phyloP scores from a whole-genome alignment of 1,140 invertebrate species.

The Zaprionus kolodkinae region DNA sequence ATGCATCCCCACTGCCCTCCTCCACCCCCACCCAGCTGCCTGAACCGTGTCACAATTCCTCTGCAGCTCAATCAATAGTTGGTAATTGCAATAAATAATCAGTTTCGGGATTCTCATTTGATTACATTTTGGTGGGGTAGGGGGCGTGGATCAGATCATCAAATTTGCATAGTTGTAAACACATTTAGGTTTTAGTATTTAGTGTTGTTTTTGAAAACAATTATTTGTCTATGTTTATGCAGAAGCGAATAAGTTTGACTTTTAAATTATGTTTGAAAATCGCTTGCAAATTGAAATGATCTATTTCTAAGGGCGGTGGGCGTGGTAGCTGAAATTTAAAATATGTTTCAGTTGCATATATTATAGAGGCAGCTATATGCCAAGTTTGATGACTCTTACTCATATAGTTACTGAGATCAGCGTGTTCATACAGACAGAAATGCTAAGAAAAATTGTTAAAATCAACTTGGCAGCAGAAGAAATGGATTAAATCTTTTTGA shows the following conservation, averaged over 20 bases:
- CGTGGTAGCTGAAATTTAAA: too few relatives aligned
- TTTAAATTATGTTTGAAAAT: not conserved
- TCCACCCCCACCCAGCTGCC: not conserved
- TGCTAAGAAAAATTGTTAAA: too few relatives aligned
- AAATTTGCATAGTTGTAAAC: not conserved
- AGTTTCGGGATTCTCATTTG: constrained; percentile 11
- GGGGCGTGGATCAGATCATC: not conserved
- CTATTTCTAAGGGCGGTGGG: too few relatives aligned
- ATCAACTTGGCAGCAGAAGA: too few relatives aligned
- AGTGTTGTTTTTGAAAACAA: too few relatives aligned
- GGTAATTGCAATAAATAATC: constrained; percentile 31
- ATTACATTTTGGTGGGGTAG: not conserved
- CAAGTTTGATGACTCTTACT: not conserved
- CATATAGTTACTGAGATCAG: not conserved
- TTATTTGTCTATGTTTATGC: too few relatives aligned
- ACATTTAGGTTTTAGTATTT: not conserved
- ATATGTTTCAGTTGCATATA: too few relatives aligned
- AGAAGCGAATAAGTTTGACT: too few relatives aligned
- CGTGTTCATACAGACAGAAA: not conserved
- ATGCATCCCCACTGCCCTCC: not conserved
- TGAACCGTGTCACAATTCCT: not conserved
- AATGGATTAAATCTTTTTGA: too few relatives aligned
- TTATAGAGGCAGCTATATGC: too few relatives aligned
- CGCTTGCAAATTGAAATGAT: too few relatives aligned
- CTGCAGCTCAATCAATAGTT: not conserved